Conservation (phyloP, 1,140 invertebrate genomes). For the Leptestheria dahalacensis region DNA sequence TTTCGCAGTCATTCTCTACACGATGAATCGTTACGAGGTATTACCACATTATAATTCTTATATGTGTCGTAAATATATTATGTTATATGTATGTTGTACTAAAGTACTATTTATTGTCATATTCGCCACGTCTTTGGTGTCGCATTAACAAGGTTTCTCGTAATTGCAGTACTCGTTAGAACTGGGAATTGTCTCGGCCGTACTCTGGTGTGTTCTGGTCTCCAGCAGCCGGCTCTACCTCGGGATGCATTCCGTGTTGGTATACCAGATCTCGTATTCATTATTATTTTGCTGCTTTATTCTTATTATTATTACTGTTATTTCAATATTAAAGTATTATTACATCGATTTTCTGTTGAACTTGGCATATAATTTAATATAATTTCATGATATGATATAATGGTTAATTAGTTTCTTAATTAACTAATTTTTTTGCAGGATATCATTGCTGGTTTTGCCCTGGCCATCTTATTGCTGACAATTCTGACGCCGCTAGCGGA, state of each 20-base stretch:
- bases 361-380: too few relatives aligned
- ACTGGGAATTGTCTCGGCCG: constrained; percentile 30
- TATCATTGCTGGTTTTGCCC: constrained; percentile 50
- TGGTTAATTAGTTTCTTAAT: neutral
- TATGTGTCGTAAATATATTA: neutral
- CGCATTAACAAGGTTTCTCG: too few relatives aligned
- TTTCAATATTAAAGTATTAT: neutral
- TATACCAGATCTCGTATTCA: constrained; percentile 36
- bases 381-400: too few relatives aligned
- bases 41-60: constrained; percentile 1
- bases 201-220: constrained; percentile 53
- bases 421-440: constrained; percentile 36
- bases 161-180: constrained; percentile 35
- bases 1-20: constrained; percentile 66
- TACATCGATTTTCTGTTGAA: too few relatives aligned
- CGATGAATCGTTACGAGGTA: constrained; percentile 62
- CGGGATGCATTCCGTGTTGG: constrained; percentile 79
- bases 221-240: constrained; percentile 73
- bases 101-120: neutral
- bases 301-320: too few relatives aligned
- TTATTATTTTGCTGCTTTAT: neutral
- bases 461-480: constrained; percentile 49
- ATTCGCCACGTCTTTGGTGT: too few relatives aligned
- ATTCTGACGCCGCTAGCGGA: constrained; percentile 57
- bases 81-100: constrained; percentile 11